Percentiles rank a stretch among this genome's conserved stretches.
Conservation (phyloP, 2,888 invertebrate genomes). For the Capitulum mitella region DNA sequence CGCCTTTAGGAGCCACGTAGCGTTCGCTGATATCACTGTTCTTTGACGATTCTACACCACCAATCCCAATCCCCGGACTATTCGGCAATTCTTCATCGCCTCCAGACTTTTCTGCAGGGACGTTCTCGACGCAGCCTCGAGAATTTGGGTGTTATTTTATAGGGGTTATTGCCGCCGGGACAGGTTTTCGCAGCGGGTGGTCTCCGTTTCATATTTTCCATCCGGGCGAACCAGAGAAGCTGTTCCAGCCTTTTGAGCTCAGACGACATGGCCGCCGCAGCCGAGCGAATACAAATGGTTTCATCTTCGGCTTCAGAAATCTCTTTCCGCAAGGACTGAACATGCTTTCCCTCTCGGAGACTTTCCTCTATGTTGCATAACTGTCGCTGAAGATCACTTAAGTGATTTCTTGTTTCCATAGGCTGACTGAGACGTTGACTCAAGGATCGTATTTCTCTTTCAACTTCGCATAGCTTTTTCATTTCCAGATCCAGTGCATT, state of each 20-base stretch:
- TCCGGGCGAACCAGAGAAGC: background rate
- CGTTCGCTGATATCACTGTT: too few relatives aligned
- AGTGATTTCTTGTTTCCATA: background rate
- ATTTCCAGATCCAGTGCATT: background rate
- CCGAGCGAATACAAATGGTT: background rate
- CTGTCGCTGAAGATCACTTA: background rate
- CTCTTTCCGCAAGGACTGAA: background rate
- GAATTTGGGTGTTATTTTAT: background rate
- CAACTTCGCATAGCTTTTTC: background rate
- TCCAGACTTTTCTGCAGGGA: too few relatives aligned
- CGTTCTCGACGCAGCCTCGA: background rate
- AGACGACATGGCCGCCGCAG: background rate
- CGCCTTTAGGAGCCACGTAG: background rate
- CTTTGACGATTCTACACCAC: too few relatives aligned
- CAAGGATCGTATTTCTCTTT: background rate
- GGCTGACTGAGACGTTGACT: background rate
- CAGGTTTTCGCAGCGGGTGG: background rate
- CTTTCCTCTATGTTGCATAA: background rate
- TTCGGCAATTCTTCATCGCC: too few relatives aligned
- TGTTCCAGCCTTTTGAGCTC: background rate
- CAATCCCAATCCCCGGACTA: too few relatives aligned
- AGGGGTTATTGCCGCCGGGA: background rate
- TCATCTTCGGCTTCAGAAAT: background rate
- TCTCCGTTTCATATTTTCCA: constrained; percentile 9
- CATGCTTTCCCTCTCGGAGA: background rate